Evolutionary conservation across 1,140 invertebrate genomes (phyloP).

Genomic region (Ips typographus): DNA sequence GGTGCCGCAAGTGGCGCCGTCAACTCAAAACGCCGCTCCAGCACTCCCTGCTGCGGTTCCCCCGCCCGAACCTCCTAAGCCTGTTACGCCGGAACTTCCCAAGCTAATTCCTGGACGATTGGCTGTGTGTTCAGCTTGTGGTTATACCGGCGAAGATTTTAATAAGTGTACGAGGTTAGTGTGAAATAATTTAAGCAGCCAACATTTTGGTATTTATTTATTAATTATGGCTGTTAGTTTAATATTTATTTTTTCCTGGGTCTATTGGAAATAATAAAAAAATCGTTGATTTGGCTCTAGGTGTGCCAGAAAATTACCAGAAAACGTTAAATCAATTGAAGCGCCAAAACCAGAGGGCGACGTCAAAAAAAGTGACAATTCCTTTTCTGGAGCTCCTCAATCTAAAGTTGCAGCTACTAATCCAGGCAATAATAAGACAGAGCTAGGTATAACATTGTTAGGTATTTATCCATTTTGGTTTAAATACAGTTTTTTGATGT

Average conservation of each 20-base stretch:
- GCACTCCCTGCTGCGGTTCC: not conserved
- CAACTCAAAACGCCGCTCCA: not conserved
- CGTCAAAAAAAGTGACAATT: no score
- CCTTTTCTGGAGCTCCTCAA: no score
- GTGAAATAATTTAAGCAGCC: no score
- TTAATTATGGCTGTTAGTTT: not conserved
- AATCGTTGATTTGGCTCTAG: not conserved
- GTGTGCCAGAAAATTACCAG: conserved; percentile 58
- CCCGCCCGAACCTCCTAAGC: conserved; percentile 26
- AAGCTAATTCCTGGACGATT: conserved; percentile 67
- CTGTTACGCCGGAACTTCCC: conserved; percentile 48
- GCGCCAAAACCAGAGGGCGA: conserved; percentile 8
- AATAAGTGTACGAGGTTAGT: conserved; percentile 63
- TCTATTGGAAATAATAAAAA: no score
- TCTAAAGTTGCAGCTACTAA: no score
- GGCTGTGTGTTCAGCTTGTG: conserved; percentile 71
- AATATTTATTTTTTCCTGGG: not conserved
- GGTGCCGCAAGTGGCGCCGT: not conserved
- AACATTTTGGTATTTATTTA: not conserved
- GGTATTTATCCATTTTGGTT: no score
- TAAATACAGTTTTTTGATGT: no score
- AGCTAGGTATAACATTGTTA: no score
- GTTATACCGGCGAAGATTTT: conserved; percentile 70
- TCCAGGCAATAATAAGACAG: no score
- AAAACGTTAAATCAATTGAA: conserved; percentile 56